Evolutionary conservation across 2,888 invertebrate species (phyloP), one percentile per base, ranked within the genome.

Genomic region (Synanthedon myopaeformis): DNA sequence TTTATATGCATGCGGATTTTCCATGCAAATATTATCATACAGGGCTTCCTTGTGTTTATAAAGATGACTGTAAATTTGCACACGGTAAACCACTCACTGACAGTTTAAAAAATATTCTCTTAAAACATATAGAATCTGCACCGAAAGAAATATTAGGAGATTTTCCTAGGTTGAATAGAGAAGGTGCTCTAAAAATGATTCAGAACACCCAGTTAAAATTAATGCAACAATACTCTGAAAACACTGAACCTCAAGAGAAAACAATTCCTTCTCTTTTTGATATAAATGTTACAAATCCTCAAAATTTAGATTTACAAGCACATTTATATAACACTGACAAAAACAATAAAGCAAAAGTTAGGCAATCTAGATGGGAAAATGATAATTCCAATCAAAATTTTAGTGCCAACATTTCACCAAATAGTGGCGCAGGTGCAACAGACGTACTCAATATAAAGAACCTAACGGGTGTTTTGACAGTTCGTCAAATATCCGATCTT

Each of bases 11-110:
- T 85, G 92, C 94, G 67, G 97, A 98, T 78, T 98, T 97, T 79
- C 98, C 98, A 14, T 98, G 98, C 86, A 98, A 98, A 89, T 98
- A 94, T 86, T 97, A 93, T 82, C 98, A 99, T 76, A 95, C 97
- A 53, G 97, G 97, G 59, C 90, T 95, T 78, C 92, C 93, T 54
- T 98, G 98, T 79, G 90, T 91, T 60, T 90, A 90, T 52, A 91
- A 91, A 70, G 93, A 93, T n/a, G 92, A 93, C 58, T 99, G 98
- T 85, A 96, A 97, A 81, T 98, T 98, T 81, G 96, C 96, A 35
- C 98, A 99, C 76, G 93, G 92, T 17, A 92, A 92, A 65, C 95
- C 96, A 0, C 88, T 98, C n/a, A 92, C 91, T 53, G 96, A 97
- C 59, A 92, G 92, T 70, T 89, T 94, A 57, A 90, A 91, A 67